A percentile compares a stretch with the other conserved stretches of the same genome.
These are phyloP conservation scores for Rambutsinella grinnellia DNA, from an alignment of 2,888 invertebrate species.

Conservation along the genomic window DNA sequence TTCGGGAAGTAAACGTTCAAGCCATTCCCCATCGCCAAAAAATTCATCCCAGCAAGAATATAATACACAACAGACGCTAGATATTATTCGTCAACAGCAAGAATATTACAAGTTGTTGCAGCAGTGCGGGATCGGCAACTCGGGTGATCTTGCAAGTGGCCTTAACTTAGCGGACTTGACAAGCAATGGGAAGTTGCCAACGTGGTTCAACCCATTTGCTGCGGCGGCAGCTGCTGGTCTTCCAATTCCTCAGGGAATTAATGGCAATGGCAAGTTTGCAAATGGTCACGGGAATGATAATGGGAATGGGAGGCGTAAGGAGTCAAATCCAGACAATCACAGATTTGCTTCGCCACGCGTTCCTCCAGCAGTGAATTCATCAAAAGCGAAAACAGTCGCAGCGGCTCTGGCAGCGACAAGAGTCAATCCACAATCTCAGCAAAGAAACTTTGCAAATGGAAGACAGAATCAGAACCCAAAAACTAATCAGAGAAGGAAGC, in stretches of 20 bases:
- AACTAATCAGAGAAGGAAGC: conserved; percentile 19
- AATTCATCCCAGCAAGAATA: conserved; percentile 39
- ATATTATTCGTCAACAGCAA: conserved; percentile 61
- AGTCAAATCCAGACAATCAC: conserved; percentile 36
- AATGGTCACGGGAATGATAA: not conserved
- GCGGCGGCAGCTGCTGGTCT: conserved; percentile 56
- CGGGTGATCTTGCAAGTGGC: conserved; percentile 19
- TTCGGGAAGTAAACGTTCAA: conserved; percentile 17
- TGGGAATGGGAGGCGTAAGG: conserved; percentile 15
- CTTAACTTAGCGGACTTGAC: conserved; percentile 38
- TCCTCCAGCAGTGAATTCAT: conserved; percentile 47
- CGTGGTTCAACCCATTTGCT: conserved; percentile 61
- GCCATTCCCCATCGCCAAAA: conserved; percentile 33
- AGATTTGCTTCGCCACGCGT: conserved; percentile 62
- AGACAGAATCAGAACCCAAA: conserved; percentile 19
- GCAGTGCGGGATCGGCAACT: conserved; percentile 56
- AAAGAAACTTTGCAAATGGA: conserved; percentile 22
- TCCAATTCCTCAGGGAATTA: conserved; percentile 25
- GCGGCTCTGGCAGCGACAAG: conserved; percentile 63
- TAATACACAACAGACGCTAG: conserved; percentile 62
- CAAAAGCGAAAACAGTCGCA: conserved; percentile 64
- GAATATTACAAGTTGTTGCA: conserved; percentile 62
- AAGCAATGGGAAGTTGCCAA: conserved; percentile 41
- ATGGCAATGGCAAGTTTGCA: conserved; percentile 30
- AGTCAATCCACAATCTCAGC: conserved; percentile 25